Conservation (phyloP, 2,797 vertebrate species). For the Spinus pinus region DNA sequence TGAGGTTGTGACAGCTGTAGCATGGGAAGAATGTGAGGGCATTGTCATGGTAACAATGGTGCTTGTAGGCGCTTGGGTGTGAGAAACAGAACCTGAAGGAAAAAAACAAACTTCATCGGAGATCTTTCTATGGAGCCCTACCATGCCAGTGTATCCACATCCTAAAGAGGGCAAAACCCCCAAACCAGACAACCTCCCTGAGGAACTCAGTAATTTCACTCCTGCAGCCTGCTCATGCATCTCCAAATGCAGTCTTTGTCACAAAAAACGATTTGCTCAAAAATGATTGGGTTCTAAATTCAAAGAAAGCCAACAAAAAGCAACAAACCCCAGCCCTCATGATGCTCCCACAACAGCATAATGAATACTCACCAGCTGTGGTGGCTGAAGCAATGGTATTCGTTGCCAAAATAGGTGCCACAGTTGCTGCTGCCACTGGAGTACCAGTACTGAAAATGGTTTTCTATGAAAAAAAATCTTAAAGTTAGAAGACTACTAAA, state of each 20-base stretch:
- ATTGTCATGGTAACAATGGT: constrained; percentile 97
- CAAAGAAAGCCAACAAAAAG: neutral
- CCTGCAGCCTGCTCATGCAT: neutral
- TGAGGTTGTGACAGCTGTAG: constrained; percentile 94
- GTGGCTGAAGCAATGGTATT: constrained; percentile 93
- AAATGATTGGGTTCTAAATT: neutral
- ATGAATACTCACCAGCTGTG: constrained; percentile 83
- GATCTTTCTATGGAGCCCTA: neutral
- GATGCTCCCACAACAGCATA: neutral
- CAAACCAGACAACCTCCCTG: neutral
- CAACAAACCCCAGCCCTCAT: neutral
- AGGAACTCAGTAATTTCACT: neutral
- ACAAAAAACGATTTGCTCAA: neutral
- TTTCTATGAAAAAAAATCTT: constrained; percentile 78
- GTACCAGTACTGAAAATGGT: constrained; percentile 95
- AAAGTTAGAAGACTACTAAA: neutral
- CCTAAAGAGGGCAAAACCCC: neutral
- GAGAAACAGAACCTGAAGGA: constrained; percentile 85
- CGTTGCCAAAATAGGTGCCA: constrained; percentile 94
- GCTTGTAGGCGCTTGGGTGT: constrained; percentile 91
- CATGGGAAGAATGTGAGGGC: constrained; percentile 96
- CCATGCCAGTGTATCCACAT: neutral
- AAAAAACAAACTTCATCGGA: neutral
- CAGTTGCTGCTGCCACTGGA: constrained; percentile 95
- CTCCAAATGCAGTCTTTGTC: neutral